Evolutionary conservation across 37 sponge, comb jelly and placozoan species (phyloP).

Genomic region (Eunapius fragilis): DNA sequence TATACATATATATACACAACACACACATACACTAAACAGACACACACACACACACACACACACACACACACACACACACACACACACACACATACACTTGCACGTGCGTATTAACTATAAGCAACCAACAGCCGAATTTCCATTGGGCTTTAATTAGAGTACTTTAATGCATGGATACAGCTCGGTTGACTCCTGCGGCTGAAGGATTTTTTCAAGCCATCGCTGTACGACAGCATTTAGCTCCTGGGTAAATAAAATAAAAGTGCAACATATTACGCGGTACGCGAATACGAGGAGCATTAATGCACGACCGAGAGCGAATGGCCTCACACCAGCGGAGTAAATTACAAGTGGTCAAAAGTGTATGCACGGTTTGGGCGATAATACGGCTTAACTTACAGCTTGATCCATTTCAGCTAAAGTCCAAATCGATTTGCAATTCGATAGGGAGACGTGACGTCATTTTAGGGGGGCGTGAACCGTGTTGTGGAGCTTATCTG

Average conservation of each 20-base stretch:
- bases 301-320: neutral
- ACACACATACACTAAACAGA: too few relatives aligned
- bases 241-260: conserved; percentile 67
- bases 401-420: conserved; percentile 12
- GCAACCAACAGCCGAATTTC: neutral
- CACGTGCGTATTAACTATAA: too few relatives aligned
- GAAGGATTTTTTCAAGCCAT: conserved; percentile 69
- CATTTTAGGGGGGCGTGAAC: neutral
- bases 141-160: conserved; percentile 46
- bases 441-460: neutral
- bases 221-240: conserved; percentile 64
- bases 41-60: too few relatives aligned
- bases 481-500: too few relatives aligned
- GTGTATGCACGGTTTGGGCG: neutral
- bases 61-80: too few relatives aligned
- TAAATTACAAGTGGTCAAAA: neutral
- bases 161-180: conserved; percentile 17
- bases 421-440: neutral
- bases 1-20: too few relatives aligned
- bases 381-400: neutral
- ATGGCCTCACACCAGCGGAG: neutral
- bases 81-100: too few relatives aligned
- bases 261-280: conserved; percentile 4
- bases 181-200: conserved; percentile 28
- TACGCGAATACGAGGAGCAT: neutral